Conservation (phyloP, 2,888 invertebrate species). For the Mongoloraphidia duomilia region DNA sequence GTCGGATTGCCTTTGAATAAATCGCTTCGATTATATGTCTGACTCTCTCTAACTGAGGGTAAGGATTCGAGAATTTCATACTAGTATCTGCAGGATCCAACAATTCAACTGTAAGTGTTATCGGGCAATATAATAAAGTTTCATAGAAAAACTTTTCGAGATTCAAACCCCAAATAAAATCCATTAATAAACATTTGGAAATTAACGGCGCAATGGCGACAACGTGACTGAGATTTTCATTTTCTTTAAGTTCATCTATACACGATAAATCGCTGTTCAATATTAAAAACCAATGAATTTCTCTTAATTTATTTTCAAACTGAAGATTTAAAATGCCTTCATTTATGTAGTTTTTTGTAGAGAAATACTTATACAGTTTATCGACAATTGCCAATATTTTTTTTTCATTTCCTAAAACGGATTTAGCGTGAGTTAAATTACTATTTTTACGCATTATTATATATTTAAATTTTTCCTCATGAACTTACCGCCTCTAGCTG, state of each 20-base stretch:
- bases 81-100: not conserved
- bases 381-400: not conserved
- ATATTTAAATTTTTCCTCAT: not conserved
- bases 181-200: not conserved
- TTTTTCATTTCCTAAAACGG: not conserved
- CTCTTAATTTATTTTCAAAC: not conserved
- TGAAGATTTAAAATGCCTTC: not conserved
- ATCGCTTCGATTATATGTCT: not conserved
- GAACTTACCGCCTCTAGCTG: not conserved
- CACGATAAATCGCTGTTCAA: not conserved
- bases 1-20: not conserved
- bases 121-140: not conserved
- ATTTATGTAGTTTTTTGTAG: not conserved
- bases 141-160: not conserved
- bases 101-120: not conserved
- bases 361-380: not conserved
- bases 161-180: conserved; percentile 2
- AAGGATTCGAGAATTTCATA: not conserved
- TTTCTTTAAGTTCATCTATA: not conserved
- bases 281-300: conserved; percentile 3
- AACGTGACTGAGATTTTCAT: conserved; percentile 1
- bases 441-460: not conserved
- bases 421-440: not conserved
- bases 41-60: not conserved
- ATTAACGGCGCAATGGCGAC: not conserved